phyloP scores from a whole-genome alignment of 2,888 invertebrate genomes.

The Microplitis deprimator region DNA sequence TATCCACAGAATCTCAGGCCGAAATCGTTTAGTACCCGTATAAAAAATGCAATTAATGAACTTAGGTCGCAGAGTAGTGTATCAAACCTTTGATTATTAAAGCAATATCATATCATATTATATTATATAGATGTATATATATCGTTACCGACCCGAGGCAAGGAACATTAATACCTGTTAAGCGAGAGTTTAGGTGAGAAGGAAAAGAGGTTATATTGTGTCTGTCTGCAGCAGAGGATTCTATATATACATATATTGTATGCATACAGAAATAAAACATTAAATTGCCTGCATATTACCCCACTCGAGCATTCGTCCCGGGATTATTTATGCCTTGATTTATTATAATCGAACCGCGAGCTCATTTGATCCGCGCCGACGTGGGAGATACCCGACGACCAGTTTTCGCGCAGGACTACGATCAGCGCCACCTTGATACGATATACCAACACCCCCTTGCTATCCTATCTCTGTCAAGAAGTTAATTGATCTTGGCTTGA shows the following conservation, averaged over 20 bases:
- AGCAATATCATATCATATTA: no score
- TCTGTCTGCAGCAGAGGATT: conserved; percentile 1
- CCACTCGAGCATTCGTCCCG: conserved; percentile 62
- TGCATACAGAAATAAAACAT: conserved; percentile 11
- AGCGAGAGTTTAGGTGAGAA: conserved; percentile 51
- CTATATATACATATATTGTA: no score
- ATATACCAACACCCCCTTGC: conserved; percentile 31
- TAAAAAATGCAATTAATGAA: not conserved
- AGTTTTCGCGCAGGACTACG: conserved; percentile 29
- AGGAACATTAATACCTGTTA: conserved; percentile 64
- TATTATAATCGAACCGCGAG: conserved; percentile 68
- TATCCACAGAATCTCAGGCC: no score
- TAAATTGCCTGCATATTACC: conserved; percentile 37
- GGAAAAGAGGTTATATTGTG: conserved; percentile 28
- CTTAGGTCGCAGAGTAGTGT: no score
- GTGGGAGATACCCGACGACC: conserved; percentile 34
- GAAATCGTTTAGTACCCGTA: not conserved
- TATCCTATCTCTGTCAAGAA: conserved; percentile 29
- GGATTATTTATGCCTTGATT: conserved; percentile 71
- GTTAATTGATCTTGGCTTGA: conserved; percentile 45
- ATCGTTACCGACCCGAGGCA: conserved; percentile 48
- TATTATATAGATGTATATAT: not conserved
- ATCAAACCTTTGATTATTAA: no score
- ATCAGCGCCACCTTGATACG: conserved; percentile 38
- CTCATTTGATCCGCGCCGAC: conserved; percentile 39